phyloP scores from a whole-genome alignment of 1,140 invertebrate genomes.

The Protaetia brevitarsis region DNA sequence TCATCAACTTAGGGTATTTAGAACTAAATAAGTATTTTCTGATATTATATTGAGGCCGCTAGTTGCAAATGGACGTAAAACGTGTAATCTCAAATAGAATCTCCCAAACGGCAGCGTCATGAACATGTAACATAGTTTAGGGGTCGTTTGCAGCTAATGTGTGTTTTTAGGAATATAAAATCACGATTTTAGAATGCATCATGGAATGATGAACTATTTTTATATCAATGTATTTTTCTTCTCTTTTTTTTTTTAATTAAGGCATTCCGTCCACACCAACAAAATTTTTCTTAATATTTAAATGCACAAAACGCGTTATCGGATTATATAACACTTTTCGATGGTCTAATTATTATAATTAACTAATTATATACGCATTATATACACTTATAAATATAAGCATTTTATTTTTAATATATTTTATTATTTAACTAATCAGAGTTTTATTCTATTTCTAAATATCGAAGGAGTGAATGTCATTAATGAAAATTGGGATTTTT shows the following conservation, averaged over 20 bases:
- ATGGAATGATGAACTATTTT: slow-evolving; percentile 8
- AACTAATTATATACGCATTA: slow-evolving; percentile 12
- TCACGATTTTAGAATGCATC: neutral
- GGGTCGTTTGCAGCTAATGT: neutral
- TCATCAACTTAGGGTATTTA: neutral
- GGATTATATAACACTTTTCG: neutral
- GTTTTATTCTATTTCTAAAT: no score
- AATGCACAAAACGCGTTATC: neutral
- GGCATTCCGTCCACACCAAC: neutral
- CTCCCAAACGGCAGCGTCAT: neutral
- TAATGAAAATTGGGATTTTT: no score
- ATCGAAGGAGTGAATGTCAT: no score
- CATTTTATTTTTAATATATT: slow-evolving; percentile 2
- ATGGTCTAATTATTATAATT: slow-evolving; percentile 15
- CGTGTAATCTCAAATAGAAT: no score
- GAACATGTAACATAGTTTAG: no score
- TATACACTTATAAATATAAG: neutral
- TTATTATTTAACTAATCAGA: neutral
- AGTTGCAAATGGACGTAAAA: neutral
- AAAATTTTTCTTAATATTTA: neutral
- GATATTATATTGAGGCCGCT: no score
- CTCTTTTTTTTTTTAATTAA: neutral
- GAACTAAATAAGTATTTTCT: no score
- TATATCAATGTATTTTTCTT: neutral
- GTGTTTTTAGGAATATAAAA: neutral